Percentiles rank a stretch among this genome's conserved stretches.
Conservation (phyloP, 2,113 vertebrate species). For the Nyctereutes procyonoides region DNA sequence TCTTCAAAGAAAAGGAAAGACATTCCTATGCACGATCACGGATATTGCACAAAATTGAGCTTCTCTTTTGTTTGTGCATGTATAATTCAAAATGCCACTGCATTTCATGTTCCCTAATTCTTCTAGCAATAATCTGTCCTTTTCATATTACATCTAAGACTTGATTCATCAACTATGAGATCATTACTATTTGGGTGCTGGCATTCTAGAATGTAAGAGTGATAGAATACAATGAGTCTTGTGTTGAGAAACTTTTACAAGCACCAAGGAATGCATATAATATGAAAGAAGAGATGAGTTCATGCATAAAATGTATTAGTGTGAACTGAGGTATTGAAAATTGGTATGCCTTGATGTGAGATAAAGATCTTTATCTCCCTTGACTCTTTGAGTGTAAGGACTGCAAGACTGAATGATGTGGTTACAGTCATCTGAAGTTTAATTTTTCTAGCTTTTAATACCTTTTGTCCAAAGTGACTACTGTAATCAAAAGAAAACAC, state of each 20-base stretch:
- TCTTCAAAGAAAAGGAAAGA: slow-evolving; percentile 43
- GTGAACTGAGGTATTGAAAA: slow-evolving; percentile 74
- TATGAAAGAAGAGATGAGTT: slow-evolving; percentile 78
- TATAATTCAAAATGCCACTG: slow-evolving; percentile 59
- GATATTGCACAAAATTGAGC: slow-evolving; percentile 15
- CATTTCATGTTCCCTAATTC: slow-evolving; percentile 52
- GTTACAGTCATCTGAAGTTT: slow-evolving; percentile 41
- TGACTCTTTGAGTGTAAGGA: slow-evolving; percentile 54
- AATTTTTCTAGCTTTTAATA: slow-evolving; percentile 55
- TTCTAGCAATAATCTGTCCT: slow-evolving; percentile 59
- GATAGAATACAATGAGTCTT: slow-evolving; percentile 68
- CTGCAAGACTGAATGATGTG: slow-evolving; percentile 20
- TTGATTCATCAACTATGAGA: slow-evolving; percentile 68
- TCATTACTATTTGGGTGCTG: not conserved
- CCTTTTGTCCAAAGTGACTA: slow-evolving; percentile 49
- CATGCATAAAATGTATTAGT: slow-evolving; percentile 72
- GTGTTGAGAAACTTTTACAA: slow-evolving; percentile 63
- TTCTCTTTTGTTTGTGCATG: slow-evolving; percentile 39
- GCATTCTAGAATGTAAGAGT: slow-evolving; percentile 32
- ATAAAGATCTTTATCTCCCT: slow-evolving; percentile 65
- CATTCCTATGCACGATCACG: not conserved
- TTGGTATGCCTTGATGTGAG: slow-evolving; percentile 72
- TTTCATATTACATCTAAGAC: slow-evolving; percentile 67
- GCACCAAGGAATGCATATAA: slow-evolving; percentile 56
- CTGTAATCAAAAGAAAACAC: slow-evolving; percentile 43